Base-by-base conservation (phyloP, 2,888 invertebrate species). In the Harmothoe impar region DNA sequence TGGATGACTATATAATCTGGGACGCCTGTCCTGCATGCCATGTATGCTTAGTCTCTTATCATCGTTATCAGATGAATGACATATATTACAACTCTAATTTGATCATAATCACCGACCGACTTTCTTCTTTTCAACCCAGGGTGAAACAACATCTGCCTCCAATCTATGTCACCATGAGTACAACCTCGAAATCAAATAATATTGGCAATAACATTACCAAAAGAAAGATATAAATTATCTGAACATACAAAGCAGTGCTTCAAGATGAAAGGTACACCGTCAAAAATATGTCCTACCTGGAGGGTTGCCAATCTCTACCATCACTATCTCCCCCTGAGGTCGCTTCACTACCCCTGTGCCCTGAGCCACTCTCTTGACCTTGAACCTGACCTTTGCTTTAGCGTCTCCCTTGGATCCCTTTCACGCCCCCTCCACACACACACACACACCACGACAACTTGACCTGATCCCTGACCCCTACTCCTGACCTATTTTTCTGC, bases 231-330 rank as follows among this genome's bases (percentile, higher is more conserved):
- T 3, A 43, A 43, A 10, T 43, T 10, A 43, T 43, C 5, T 43
- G 43, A 7, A 43, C 43, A 43, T 10, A 43, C 43, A 43, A 43
- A 43, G 43, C 43, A 7, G 43, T 43, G 43, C 43, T 43, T 3
- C 5, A 43, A 43, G 3, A 62, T 62, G 20, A n/a, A 62, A 62
- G 15, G 62, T n/a, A 15, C 3, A 15, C 62, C 62, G 20, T n/a
- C n/a, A 43, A 62, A 62, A 62, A 62, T 72, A 15, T 72, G 72
- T 72, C 72, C 72, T 72, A 72, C 72, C 72, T 72, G 72, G 72
- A 72, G 17, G 15, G 5, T n/a, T 15, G 72, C 31, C 72, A 72
- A 72, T 72, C 72, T 72, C 72, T 29, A 15, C 72, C 72, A 62
- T n/a, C n/a, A 62, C 62, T 62, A 20, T 62, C 62, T 62, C 62